Percentiles rank a stretch among this genome's conserved stretches.
phyloP scores from a whole-genome alignment of 2,113 vertebrate species.

The Proterorhinus semilunaris region DNA sequence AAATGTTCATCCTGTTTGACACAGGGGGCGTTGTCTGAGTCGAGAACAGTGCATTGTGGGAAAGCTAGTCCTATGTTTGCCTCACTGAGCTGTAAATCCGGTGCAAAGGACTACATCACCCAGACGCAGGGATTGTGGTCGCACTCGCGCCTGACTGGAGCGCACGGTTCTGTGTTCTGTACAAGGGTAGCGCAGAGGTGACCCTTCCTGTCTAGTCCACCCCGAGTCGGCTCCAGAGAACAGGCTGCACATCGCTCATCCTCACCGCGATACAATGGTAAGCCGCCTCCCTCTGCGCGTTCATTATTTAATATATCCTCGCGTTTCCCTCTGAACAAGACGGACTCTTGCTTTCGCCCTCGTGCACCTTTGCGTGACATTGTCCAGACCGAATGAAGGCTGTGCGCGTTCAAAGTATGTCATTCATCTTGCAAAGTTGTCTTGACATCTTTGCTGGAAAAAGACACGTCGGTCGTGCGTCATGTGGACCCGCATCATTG shows the following conservation, averaged over 20 bases:
- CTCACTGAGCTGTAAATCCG: accelerated
- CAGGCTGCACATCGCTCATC: not conserved
- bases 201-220: conserved; percentile 49
- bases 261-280: conserved; percentile 59
- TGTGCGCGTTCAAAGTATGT: not conserved
- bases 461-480: not conserved
- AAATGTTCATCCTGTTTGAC: conserved; percentile 36
- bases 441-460: not conserved
- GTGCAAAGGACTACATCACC: conserved; percentile 63
- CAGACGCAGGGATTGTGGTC: not conserved
- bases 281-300: not conserved
- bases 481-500: not conserved
- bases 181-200: conserved; percentile 59
- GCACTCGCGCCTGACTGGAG: conserved; percentile 36
- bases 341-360: accelerated
- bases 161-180: conserved; percentile 7
- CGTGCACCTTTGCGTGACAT: conserved; percentile 13
- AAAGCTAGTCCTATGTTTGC: conserved; percentile 20
- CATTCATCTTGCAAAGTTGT: not conserved
- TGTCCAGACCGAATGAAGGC: not conserved
- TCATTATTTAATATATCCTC: no score
- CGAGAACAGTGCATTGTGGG: conserved; percentile 53
- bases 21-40: conserved; percentile 30
- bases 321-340: accelerated
- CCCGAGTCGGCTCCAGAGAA: conserved; percentile 31